Percentiles rank a stretch among this genome's conserved stretches.
Conservation (phyloP, 1,140 invertebrate genomes). For the Ceratoteleas bidentatus region DNA sequence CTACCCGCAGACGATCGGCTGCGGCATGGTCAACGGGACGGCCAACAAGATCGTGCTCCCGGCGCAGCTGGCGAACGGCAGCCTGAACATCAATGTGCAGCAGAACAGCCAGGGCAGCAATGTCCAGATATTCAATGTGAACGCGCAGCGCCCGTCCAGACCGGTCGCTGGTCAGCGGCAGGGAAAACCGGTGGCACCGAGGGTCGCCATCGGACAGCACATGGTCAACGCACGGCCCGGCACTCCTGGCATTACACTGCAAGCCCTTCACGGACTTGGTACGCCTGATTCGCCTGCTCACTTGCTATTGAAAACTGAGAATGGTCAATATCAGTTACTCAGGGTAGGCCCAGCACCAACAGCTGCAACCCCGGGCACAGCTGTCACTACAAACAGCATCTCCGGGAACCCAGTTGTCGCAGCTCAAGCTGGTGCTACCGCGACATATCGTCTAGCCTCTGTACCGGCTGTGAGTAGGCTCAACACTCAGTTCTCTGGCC, state of each 20-base stretch:
- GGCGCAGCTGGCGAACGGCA: constrained; percentile 79
- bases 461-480: constrained; percentile 83
- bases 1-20: constrained; percentile 76
- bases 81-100: constrained; percentile 69
- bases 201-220: constrained; percentile 91
- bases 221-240: constrained; percentile 90
- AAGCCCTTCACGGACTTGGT: constrained; percentile 91
- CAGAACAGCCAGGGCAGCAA: constrained; percentile 77
- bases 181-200: constrained; percentile 85
- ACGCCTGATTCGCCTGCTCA: constrained; percentile 91
- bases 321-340: constrained; percentile 95
- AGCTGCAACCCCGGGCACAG: constrained; percentile 79
- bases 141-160: constrained; percentile 86
- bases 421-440: constrained; percentile 72
- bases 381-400: constrained; percentile 84
- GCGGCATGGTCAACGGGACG: constrained; percentile 74
- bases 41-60: constrained; percentile 77
- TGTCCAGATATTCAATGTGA: constrained; percentile 92
- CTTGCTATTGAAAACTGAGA: constrained; percentile 96
- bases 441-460: constrained; percentile 83
- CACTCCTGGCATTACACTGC: constrained; percentile 91
- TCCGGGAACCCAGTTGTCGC: constrained; percentile 78
- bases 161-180: constrained; percentile 87
- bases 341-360: constrained; percentile 89
- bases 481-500: constrained; percentile 83